Evolutionary conservation across 2,113 vertebrate species (phyloP).

Genomic region (Macaca mulatta): DNA sequence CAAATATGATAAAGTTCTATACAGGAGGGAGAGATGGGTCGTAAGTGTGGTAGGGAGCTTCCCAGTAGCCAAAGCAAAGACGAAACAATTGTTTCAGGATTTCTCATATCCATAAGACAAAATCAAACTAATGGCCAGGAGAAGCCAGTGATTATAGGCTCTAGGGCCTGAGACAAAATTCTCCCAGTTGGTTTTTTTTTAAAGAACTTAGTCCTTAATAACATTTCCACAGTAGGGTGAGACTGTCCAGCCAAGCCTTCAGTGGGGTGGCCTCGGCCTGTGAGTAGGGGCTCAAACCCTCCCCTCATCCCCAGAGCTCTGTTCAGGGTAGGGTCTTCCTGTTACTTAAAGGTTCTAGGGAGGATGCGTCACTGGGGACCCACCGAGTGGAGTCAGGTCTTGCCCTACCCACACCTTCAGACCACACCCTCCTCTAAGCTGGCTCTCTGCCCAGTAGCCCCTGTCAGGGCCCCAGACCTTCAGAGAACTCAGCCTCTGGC

Average conservation of each 20-base stretch:
- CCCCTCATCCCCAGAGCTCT: neutral
- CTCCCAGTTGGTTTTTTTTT: neutral
- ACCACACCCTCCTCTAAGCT: neutral
- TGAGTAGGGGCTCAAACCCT: neutral
- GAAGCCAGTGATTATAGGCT: neutral
- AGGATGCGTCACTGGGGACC: neutral
- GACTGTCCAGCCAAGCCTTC: neutral
- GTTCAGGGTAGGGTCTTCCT: neutral
- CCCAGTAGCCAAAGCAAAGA: conserved; percentile 2
- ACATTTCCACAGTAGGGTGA: neutral
- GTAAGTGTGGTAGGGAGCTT: neutral
- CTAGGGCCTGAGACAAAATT: neutral
- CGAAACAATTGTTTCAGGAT: neutral
- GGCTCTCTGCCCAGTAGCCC: neutral
- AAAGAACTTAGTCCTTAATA: neutral
- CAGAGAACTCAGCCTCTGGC: neutral
- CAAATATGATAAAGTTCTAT: neutral
- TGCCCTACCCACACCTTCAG: neutral
- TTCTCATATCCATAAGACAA: neutral
- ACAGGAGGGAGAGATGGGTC: neutral
- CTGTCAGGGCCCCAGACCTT: neutral
- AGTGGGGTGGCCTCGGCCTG: neutral
- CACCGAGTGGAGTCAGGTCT: neutral
- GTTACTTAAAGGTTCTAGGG: neutral
- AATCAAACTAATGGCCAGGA: neutral